phyloP scores from a whole-genome alignment of 1,140 invertebrate species.

The Apis florea region DNA sequence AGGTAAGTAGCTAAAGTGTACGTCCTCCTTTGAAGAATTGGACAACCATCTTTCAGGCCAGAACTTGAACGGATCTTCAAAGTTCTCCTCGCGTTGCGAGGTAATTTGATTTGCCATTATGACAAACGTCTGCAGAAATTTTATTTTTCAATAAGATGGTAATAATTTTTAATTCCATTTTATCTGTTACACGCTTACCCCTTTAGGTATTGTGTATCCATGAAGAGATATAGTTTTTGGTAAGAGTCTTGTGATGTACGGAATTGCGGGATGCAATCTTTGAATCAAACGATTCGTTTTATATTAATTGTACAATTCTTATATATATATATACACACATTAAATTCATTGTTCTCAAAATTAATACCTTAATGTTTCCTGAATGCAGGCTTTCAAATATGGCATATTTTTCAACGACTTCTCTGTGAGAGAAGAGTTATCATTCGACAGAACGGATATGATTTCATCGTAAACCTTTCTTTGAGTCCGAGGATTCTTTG shows the following conservation, averaged over 20 bases:
- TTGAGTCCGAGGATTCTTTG: conserved; percentile 82
- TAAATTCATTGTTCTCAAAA: neutral
- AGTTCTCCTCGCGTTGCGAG: conserved; percentile 85
- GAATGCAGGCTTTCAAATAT: conserved; percentile 85
- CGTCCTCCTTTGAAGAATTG: conserved; percentile 66
- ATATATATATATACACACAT: too few species aligned
- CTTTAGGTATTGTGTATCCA: conserved; percentile 84
- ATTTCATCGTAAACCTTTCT: conserved; percentile 83
- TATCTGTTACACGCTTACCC: conserved; percentile 77
- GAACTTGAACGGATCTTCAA: conserved; percentile 85
- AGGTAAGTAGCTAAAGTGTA: conserved; percentile 82
- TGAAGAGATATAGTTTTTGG: conserved; percentile 85
- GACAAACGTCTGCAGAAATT: conserved; percentile 83
- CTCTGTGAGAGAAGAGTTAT: conserved; percentile 70
- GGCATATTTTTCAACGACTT: conserved; percentile 78
- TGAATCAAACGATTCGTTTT: conserved; percentile 2
- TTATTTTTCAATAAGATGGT: neutral
- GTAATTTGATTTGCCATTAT: conserved; percentile 87
- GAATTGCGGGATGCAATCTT: conserved; percentile 83
- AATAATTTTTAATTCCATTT: conserved; percentile 7
- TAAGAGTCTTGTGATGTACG: conserved; percentile 83
- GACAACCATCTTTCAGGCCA: conserved; percentile 86
- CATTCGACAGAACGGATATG: conserved; percentile 61
- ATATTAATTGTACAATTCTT: conserved; percentile 33
- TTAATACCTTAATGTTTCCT: conserved; percentile 83